Evolutionary conservation across 2,797 vertebrate species (phyloP), one percentile per base, ranked within the genome.

Genomic region (Helicolenus hilgendorfi): DNA sequence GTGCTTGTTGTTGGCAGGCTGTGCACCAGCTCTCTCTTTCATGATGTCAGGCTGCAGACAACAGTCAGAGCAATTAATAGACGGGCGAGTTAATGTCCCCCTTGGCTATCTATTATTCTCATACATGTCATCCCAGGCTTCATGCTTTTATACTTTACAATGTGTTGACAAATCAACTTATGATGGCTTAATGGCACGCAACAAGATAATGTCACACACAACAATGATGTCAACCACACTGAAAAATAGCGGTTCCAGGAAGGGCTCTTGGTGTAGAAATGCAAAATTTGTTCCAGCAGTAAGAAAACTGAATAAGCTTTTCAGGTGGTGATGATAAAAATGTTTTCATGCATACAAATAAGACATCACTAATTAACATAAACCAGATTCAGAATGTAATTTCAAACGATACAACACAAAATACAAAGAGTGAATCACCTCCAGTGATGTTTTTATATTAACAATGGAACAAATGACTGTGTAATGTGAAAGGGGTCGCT

Each of bases 81-180:
- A 90, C 7, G 82, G 58, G 75, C 81, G 41, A 90, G 76, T 87
- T 87, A 89, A 81, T 49, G 87, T 87, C 85, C 91, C 94, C 91
- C 55, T 18, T 7, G 89, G 94, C 80, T 35, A 60, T 83, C 77
- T 79, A 70, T 92, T 93, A 81, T 94, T 88, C 86, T 88, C 72
- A 82, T 77, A 72, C 76, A 78, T 83, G 87, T 91, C 89, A 87
- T 92, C 91, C 11, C 78, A 89, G 87, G 84, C 86, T 60, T 73
- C 71, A 11, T 79, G 81, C 81, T 87, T 95, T 96, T 89, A 88
- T 80, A 88, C 87, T 94, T 94, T 90, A 93, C 83, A 93, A 89
- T 72, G 92, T 96, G 95, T 95, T 96, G 94, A 96, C 92, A 94
- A 93, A 93, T 93, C 92, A 93, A 83, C 89, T 90, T 89, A 89